Evolutionary conservation across 2,888 invertebrate genomes (phyloP).

Genomic region (Physocephala rufipes): DNA sequence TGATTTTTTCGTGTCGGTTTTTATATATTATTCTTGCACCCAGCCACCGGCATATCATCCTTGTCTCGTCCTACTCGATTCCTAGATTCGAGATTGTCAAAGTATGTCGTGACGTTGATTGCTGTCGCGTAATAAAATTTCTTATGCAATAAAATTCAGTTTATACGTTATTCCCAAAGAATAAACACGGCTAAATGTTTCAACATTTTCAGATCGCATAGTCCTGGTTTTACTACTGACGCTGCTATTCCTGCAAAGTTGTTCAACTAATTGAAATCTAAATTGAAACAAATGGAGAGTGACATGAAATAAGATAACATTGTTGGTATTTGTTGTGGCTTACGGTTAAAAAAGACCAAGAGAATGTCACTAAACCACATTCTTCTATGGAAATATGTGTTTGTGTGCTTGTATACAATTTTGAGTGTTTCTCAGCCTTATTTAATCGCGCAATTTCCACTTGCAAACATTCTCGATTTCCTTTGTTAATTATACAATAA

Average conservation of each 20-base stretch:
- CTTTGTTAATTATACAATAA: no score
- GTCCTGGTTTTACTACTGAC: background rate
- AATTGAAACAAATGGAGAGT: constrained; percentile 61
- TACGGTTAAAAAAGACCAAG: background rate
- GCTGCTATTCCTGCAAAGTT: background rate
- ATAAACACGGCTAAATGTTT: no score
- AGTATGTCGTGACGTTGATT: background rate
- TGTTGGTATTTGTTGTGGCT: constrained; percentile 45
- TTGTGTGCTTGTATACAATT: no score
- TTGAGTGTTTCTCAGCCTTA: no score
- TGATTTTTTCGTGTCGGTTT: no score
- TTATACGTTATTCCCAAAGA: no score
- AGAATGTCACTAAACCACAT: no score
- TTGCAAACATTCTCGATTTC: no score
- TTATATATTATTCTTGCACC: no score
- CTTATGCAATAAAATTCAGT: background rate
- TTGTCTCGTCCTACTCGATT: background rate
- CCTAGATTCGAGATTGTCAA: background rate
- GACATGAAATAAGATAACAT: constrained; percentile 60
- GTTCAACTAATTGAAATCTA: constrained; percentile 37
- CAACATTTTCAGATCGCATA: background rate
- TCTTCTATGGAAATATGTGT: no score
- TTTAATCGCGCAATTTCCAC: no score
- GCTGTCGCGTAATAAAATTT: background rate
- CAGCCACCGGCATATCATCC: no score